Conservation (phyloP, 2,113 vertebrate species). For the Cariama cristata region DNA sequence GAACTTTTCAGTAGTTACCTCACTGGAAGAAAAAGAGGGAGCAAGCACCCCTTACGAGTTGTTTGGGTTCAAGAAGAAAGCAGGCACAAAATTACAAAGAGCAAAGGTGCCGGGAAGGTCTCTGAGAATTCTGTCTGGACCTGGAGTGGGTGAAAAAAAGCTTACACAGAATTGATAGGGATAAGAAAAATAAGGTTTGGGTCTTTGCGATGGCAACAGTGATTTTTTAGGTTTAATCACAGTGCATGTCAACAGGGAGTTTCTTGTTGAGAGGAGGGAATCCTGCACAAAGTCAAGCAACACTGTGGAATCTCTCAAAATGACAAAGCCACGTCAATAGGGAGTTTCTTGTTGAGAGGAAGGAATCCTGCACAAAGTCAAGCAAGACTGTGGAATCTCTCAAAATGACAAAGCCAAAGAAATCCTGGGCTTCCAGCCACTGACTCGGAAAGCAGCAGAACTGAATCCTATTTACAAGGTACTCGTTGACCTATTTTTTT, state of each 20-base stretch:
- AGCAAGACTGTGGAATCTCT: neutral
- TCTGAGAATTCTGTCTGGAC: neutral
- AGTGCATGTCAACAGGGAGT: neutral
- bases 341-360: neutral
- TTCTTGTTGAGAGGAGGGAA: neutral
- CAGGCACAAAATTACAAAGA: neutral
- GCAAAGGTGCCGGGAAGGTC: neutral
- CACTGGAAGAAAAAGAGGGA: neutral
- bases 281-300: neutral
- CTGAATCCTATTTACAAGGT: neutral
- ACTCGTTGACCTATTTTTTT: neutral
- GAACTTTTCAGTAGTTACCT: neutral
- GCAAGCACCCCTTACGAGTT: neutral
- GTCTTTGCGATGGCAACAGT: neutral
- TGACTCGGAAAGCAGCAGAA: fast-evolving
- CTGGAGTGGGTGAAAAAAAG: neutral
- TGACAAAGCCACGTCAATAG: neutral
- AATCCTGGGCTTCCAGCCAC: neutral
- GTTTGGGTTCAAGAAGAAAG: neutral
- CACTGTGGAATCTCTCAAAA: neutral
- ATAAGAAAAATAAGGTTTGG: neutral
- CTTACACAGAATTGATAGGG: neutral
- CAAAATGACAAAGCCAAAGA: neutral
- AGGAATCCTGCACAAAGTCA: neutral
- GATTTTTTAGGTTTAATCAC: neutral